Evolutionary conservation across 2,888 invertebrate genomes (phyloP).

Genomic region (Megastigmus dorsalis): DNA sequence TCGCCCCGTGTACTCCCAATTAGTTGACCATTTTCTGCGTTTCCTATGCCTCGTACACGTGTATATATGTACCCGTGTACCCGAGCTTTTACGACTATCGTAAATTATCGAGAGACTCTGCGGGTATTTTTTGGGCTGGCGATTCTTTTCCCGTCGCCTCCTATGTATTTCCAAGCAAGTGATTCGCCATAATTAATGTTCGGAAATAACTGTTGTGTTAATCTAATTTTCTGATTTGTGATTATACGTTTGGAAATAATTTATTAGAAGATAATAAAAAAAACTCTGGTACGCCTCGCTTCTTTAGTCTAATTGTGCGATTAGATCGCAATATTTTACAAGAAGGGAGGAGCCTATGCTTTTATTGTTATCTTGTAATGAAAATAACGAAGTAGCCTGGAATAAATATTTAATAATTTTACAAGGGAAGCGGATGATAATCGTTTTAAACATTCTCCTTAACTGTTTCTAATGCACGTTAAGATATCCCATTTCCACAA

Average conservation of each 20-base stretch:
- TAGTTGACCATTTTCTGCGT: slow-evolving; percentile 32
- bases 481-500: slow-evolving; percentile 7
- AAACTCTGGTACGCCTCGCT: no score
- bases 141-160: background rate
- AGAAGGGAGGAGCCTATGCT: no score
- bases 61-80: no score
- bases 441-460: background rate
- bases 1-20: slow-evolving; percentile 8
- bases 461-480: background rate
- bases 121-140: background rate
- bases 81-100: background rate
- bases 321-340: no score
- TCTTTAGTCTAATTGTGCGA: no score
- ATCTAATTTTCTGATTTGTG: background rate
- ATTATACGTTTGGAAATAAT: background rate
- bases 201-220: slow-evolving; percentile 4
- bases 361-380: no score
- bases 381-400: no score
- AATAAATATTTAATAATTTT: background rate
- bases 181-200: slow-evolving; percentile 22
- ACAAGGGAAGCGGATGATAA: background rate
- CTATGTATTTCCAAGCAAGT: background rate
- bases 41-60: background rate
- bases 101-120: no score
- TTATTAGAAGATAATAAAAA: background rate